Evolutionary conservation across 2,797 vertebrate genomes (phyloP).

Genomic region (Clarias pachynema): DNA sequence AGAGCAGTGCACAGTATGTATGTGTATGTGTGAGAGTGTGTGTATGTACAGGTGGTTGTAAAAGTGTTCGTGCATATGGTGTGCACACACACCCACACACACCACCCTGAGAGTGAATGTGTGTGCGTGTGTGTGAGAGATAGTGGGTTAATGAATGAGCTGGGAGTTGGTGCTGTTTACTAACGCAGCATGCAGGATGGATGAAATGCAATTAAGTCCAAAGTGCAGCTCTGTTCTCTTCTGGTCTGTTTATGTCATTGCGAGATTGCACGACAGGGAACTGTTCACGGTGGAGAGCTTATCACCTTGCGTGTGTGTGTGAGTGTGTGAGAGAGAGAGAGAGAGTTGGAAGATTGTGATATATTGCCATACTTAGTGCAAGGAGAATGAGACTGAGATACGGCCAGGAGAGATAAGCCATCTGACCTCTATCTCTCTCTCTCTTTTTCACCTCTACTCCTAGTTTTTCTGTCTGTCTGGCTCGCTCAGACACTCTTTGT

Average conservation of each 20-base stretch:
- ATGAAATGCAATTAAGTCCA: constrained; percentile 71
- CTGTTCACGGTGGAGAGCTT: constrained; percentile 64
- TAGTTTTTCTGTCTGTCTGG: constrained; percentile 25
- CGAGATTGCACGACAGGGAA: constrained; percentile 72
- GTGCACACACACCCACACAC: constrained; percentile 11
- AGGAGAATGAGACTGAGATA: constrained; percentile 60
- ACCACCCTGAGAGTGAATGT: constrained; percentile 13
- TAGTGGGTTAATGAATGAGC: constrained; percentile 36
- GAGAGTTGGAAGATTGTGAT: constrained; percentile 47
- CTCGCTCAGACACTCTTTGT: not conserved
- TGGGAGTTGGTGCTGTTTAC: constrained; percentile 44
- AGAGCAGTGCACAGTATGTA: constrained; percentile 23
- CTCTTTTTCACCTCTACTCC: not conserved
- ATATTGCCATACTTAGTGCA: constrained; percentile 61
- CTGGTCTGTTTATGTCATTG: constrained; percentile 48
- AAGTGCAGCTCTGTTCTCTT: constrained; percentile 56
- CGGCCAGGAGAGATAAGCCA: constrained; percentile 63
- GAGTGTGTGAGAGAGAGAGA: not conserved
- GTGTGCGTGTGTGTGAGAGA: not conserved
- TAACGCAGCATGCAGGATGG: constrained; percentile 62
- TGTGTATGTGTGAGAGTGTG: constrained; percentile 44
- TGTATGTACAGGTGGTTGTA: constrained; percentile 20
- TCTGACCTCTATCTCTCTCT: not conserved
- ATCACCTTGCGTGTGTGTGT: constrained; percentile 56
- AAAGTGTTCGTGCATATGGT: constrained; percentile 32